A percentile compares a stretch with the other conserved stretches of the same genome.
Conservation (phyloP, 2,797 vertebrate genomes). For the Sphenopsis melanotis region DNA sequence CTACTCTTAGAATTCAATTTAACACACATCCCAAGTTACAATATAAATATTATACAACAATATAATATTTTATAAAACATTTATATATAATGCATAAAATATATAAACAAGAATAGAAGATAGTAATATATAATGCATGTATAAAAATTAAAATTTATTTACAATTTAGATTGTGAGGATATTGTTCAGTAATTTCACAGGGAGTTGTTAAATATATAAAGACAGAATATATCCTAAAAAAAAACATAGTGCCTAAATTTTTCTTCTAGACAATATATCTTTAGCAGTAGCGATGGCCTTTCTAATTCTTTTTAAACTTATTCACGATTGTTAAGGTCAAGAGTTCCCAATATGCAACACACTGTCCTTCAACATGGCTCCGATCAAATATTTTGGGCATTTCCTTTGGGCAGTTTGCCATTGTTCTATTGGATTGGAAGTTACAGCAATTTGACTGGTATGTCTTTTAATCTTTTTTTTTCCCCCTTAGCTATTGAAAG, state of each 20-base stretch:
- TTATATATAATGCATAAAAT: neutral
- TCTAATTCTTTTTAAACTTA: neutral
- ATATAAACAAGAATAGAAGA: neutral
- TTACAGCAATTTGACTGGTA: constrained; percentile 26
- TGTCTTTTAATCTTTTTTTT: constrained; percentile 37
- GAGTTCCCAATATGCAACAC: neutral
- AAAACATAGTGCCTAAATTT: neutral
- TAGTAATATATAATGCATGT: neutral
- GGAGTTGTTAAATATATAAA: neutral
- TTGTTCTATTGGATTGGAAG: constrained; percentile 22
- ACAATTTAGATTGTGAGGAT: neutral
- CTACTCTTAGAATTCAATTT: neutral
- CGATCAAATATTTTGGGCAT: constrained; percentile 30
- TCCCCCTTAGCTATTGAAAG: neutral
- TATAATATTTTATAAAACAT: neutral
- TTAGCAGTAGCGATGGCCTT: neutral
- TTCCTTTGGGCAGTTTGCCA: constrained; percentile 48
- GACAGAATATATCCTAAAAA: neutral
- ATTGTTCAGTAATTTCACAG: neutral
- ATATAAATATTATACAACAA: neutral
- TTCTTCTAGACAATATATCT: neutral
- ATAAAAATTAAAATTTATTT: neutral
- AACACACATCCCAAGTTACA: neutral
- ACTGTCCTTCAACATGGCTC: neutral
- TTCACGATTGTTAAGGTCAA: neutral